Evolutionary conservation across 2,797 vertebrate genomes (phyloP).

Genomic region (Brotula barbata): DNA sequence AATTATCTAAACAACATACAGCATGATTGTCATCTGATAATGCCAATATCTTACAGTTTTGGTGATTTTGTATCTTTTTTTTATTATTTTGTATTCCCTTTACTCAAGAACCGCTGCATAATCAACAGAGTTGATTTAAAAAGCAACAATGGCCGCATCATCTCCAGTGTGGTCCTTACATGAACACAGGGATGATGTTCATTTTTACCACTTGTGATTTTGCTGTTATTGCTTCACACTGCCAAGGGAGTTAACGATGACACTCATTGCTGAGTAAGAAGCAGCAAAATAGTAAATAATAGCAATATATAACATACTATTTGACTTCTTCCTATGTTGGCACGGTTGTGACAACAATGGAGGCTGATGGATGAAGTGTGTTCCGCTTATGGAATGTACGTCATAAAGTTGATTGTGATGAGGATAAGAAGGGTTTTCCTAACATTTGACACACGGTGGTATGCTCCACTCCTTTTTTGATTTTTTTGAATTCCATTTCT

Average conservation of each 20-base stretch:
- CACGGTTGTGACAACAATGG: neutral
- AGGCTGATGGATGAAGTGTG: neutral
- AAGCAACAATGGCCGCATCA: too few relatives aligned
- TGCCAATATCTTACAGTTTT: neutral
- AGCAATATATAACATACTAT: neutral
- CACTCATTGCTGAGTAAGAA: neutral
- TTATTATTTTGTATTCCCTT: neutral
- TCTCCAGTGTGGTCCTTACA: neutral
- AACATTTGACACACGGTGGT: slow-evolving; percentile 6
- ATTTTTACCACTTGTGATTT: slow-evolving; percentile 3
- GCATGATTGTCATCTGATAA: neutral
- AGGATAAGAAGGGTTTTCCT: neutral
- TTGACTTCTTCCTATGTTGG: neutral
- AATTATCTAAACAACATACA: too few relatives aligned
- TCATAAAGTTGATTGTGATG: neutral
- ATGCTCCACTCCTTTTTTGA: neutral
- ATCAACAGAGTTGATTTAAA: neutral
- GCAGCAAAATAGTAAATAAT: neutral
- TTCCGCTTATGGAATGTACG: neutral
- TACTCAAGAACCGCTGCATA: neutral
- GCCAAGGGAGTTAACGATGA: slow-evolving; percentile 1
- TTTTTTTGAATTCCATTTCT: neutral
- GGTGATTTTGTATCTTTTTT: neutral
- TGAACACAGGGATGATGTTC: neutral
- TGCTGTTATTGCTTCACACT: neutral